Percentiles rank a stretch among this genome's conserved stretches.
phyloP scores from a whole-genome alignment of 2,113 vertebrate species.

The Erythrolamprus reginae region DNA sequence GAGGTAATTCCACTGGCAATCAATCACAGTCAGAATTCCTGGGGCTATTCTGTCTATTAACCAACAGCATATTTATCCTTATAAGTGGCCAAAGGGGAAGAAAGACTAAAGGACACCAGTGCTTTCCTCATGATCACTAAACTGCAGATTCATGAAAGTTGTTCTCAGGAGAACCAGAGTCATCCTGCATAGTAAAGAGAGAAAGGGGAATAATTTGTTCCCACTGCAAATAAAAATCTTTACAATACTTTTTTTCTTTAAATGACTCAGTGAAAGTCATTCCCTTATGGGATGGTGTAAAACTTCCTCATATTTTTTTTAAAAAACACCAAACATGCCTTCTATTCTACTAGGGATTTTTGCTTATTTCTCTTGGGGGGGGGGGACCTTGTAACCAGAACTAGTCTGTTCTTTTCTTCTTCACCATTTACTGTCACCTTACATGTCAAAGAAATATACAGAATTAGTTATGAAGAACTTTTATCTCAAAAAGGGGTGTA shows the following conservation, averaged over 20 bases:
- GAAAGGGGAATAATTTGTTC: background rate
- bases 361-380: background rate
- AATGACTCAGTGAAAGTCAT: background rate
- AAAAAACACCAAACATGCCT: background rate
- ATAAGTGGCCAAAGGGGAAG: background rate
- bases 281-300: background rate
- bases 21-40: background rate
- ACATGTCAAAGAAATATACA: background rate
- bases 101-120: background rate
- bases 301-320: background rate
- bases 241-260: background rate
- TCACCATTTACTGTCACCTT: background rate
- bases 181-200: background rate
- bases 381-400: background rate
- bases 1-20: background rate
- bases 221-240: background rate
- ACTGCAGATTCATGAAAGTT: background rate
- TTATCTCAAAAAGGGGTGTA: background rate
- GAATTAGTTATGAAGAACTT: background rate
- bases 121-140: background rate
- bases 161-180: background rate
- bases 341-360: background rate
- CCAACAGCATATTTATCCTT: background rate
- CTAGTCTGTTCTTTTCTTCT: background rate
- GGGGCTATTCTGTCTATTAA: background rate